phyloP scores from a whole-genome alignment of 30 jellyfish, hydroid and myxozoan genomes.

The Aurelia sp. region DNA sequence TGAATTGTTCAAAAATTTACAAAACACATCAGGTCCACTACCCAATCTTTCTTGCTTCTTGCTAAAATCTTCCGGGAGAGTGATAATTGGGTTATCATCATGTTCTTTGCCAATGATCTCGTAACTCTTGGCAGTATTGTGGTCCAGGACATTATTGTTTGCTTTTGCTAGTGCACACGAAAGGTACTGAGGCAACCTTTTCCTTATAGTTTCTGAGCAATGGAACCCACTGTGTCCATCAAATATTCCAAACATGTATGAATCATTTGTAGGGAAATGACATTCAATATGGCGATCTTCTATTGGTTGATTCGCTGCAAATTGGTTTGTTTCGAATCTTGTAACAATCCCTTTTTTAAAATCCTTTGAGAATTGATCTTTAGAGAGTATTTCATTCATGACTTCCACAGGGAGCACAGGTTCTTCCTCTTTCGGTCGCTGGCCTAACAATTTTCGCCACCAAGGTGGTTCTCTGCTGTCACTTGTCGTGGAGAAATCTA shows the following conservation, averaged over 20 bases:
- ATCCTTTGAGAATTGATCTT: constrained; percentile 44
- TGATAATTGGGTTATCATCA: constrained; percentile 47
- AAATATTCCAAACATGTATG: constrained; percentile 82
- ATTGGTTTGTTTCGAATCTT: constrained; percentile 91
- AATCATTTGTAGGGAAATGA: constrained; percentile 36
- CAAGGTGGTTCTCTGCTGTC: constrained; percentile 45
- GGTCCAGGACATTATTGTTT: background rate
- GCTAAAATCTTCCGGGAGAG: constrained; percentile 57
- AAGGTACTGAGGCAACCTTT: constrained; percentile 75
- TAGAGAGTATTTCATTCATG: constrained; percentile 28
- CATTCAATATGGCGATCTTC: constrained; percentile 98
- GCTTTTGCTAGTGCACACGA: constrained; percentile 67
- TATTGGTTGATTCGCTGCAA: constrained; percentile 87
- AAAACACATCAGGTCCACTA: constrained; percentile 69
- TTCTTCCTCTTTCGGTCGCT: constrained; percentile 13
- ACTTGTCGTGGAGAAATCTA: constrained; percentile 10
- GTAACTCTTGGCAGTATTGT: background rate
- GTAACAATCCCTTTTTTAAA: constrained; percentile 51
- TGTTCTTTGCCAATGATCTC: constrained; percentile 59
- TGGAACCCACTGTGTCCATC: constrained; percentile 99
- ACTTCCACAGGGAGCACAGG: constrained; percentile 35
- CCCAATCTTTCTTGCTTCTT: constrained; percentile 72
- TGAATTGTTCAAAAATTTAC: constrained; percentile 1
- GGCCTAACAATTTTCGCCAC: constrained; percentile 55
- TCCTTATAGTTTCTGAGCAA: constrained; percentile 88